phyloP scores from a whole-genome alignment of 2,888 invertebrate species.

The Apodemia hepburni region DNA sequence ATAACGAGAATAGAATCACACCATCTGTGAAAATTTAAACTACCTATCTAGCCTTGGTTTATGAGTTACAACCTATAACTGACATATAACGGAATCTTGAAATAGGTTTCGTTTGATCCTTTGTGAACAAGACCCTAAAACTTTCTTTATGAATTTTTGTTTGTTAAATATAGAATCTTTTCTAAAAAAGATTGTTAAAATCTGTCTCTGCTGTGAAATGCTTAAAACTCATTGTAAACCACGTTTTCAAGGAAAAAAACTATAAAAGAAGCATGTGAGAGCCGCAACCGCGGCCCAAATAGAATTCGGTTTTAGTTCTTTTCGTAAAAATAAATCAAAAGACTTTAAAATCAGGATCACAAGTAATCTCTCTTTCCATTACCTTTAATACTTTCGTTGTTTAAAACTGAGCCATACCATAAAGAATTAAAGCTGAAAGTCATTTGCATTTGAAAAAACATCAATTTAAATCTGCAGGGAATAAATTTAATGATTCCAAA shows the following conservation, averaged over 20 bases:
- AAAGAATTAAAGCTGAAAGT: conserved; percentile 40
- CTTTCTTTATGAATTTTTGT: too few species aligned
- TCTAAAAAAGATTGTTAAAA: too few species aligned
- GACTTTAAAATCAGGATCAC: conserved; percentile 56
- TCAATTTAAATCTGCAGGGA: conserved; percentile 34
- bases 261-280: conserved; percentile 28
- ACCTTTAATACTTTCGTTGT: conserved; percentile 30
- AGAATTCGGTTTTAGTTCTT: conserved; percentile 47
- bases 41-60: too few species aligned
- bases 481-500: conserved; percentile 40
- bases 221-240: background rate
- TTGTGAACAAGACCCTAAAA: too few species aligned
- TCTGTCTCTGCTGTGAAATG: background rate
- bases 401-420: conserved; percentile 43
- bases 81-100: too few species aligned
- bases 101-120: too few species aligned
- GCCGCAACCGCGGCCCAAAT: conserved; percentile 39
- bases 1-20: too few species aligned
- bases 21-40: too few species aligned
- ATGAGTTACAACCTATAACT: too few species aligned
- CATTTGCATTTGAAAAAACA: conserved; percentile 27
- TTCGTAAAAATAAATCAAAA: conserved; percentile 60
- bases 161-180: too few species aligned
- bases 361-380: conserved; percentile 52
- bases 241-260: conserved; percentile 16